These are phyloP conservation scores for Uromys caudimaculatus DNA, from an alignment of 2,797 vertebrate species.

Conservation along the genomic window DNA sequence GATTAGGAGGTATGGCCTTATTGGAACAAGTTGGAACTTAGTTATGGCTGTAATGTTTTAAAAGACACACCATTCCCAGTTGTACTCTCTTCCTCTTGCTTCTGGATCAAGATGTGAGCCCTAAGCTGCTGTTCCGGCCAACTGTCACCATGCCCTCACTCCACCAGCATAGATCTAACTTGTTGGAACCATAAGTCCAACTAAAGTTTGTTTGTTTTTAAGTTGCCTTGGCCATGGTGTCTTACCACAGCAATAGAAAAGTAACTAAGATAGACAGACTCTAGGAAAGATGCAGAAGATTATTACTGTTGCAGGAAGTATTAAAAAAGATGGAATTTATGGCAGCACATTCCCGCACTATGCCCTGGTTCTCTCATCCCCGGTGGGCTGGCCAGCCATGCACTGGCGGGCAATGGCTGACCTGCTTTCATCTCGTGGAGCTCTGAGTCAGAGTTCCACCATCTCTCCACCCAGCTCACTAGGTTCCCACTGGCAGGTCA, in stretches of 20 bases:
- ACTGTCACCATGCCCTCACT: not conserved
- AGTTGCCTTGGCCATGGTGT: not conserved
- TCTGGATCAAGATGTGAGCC: not conserved
- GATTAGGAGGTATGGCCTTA: not conserved
- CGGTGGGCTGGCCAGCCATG: no score
- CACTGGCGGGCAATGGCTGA: no score
- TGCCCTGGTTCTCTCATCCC: no score
- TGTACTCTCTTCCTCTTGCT: not conserved
- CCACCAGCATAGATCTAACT: not conserved
- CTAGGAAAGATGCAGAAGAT: not conserved
- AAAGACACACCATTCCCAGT: not conserved
- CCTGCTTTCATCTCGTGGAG: no score
- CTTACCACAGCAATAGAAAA: not conserved
- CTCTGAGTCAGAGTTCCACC: no score
- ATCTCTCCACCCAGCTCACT: no score
- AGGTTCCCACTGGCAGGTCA: no score
- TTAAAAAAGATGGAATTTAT: no score
- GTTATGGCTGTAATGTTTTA: not conserved
- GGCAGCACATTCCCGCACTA: no score
- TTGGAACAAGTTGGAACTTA: not conserved
- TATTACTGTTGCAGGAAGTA: no score
- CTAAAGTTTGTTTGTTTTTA: not conserved
- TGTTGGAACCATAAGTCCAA: not conserved
- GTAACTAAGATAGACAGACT: not conserved
- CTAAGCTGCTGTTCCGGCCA: not conserved